A percentile compares a stretch with the other conserved stretches of the same genome.
Conservation (phyloP, 1,140 invertebrate genomes). For the Drepana arcuata region DNA sequence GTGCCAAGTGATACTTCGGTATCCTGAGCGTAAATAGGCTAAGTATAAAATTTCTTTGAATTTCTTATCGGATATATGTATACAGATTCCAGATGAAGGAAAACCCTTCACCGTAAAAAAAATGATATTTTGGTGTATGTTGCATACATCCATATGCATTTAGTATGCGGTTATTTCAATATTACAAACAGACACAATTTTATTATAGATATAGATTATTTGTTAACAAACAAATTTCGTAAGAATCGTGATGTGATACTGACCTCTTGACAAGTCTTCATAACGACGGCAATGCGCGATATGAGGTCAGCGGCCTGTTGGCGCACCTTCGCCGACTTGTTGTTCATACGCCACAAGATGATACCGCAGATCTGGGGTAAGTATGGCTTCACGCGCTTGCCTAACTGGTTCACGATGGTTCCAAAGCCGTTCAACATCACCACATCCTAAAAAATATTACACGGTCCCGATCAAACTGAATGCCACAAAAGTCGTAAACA, state of each 20-base stretch:
- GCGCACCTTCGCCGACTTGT: conserved; percentile 99
- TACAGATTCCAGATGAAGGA: too few species aligned
- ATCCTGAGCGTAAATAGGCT: too few species aligned
- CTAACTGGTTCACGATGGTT: conserved; percentile 97
- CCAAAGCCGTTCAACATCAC: conserved; percentile 99
- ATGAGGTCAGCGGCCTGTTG: conserved; percentile 99
- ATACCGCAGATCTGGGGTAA: conserved; percentile 99
- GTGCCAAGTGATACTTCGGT: too few species aligned
- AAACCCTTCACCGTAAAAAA: too few species aligned
- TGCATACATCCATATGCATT: too few species aligned
- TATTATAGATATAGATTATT: too few species aligned
- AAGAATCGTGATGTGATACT: conserved; percentile 16
- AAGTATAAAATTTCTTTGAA: too few species aligned
- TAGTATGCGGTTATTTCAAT: too few species aligned
- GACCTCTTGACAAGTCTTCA: conserved; percentile 99
- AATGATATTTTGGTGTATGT: too few species aligned
- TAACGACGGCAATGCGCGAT: conserved; percentile 97
- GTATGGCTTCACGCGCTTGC: conserved; percentile 98
- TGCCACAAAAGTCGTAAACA: conserved; percentile 5
- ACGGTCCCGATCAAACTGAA: neutral
- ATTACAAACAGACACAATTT: too few species aligned
- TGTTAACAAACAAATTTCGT: conserved; percentile 3
- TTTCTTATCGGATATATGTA: too few species aligned
- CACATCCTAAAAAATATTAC: conserved; percentile 82
- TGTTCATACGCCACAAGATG: conserved; percentile 98